A percentile compares a stretch with the other conserved stretches of the same genome.
Evolutionary conservation across 2,888 invertebrate genomes (phyloP).

Genomic region (Galerucella nymphaeae): DNA sequence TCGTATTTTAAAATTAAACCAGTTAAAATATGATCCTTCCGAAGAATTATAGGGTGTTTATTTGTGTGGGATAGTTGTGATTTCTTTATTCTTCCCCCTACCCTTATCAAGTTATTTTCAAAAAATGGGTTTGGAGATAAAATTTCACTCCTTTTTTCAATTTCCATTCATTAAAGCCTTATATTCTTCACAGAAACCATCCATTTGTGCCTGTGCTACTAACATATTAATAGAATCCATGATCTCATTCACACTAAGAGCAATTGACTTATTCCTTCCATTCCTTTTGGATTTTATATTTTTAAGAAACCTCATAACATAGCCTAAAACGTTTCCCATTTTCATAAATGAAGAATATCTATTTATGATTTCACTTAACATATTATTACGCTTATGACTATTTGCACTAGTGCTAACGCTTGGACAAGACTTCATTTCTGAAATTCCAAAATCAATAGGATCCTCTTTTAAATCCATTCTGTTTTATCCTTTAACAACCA

Average conservation of each 20-base stretch:
- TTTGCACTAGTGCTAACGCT: neutral
- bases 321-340: neutral
- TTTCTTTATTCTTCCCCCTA: no score
- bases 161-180: neutral
- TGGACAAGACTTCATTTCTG: neutral
- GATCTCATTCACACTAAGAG: neutral
- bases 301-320: neutral
- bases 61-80: no score
- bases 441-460: neutral
- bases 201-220: neutral
- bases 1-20: neutral
- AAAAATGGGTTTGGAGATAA: no score
- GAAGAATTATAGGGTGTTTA: neutral
- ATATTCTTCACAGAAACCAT: neutral
- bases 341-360: neutral
- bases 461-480: neutral
- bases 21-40: neutral
- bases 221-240: neutral
- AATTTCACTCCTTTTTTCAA: no score
- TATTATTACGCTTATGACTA: neutral
- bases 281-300: neutral
- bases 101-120: no score
- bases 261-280: neutral
- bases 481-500: neutral
- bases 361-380: constrained; percentile 3